phyloP scores from a whole-genome alignment of 1,140 invertebrate genomes.

The Drosophila ercepeae region DNA sequence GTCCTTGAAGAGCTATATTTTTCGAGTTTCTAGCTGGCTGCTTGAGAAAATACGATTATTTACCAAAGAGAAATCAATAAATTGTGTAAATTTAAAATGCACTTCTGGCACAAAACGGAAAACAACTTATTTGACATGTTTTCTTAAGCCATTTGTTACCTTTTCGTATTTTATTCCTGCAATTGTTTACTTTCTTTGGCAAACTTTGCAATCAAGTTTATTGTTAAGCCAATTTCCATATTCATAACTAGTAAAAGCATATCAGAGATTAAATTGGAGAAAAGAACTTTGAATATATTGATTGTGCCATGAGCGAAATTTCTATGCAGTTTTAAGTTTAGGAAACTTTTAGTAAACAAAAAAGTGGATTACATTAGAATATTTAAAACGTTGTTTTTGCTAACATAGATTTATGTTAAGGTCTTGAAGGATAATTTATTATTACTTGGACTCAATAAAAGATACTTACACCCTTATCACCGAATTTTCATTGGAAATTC shows the following conservation, averaged over 20 bases:
- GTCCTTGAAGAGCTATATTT: background rate
- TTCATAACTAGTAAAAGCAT: background rate
- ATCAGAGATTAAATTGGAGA: slow-evolving; percentile 4
- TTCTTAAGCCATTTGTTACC: background rate
- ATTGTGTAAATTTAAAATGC: background rate
- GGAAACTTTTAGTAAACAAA: background rate
- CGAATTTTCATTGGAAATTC: slow-evolving; percentile 32
- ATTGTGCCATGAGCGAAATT: no score
- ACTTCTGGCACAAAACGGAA: background rate
- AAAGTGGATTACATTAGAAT: background rate
- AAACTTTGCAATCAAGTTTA: background rate
- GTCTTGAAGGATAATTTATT: background rate
- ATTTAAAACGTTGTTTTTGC: no score
- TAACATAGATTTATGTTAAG: background rate
- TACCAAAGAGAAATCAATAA: background rate
- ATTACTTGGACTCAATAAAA: background rate
- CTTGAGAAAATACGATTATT: background rate
- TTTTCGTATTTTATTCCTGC: background rate
- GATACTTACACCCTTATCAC: background rate
- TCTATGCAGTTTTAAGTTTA: no score
- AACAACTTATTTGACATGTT: background rate
- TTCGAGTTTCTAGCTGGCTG: background rate
- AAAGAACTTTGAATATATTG: background rate
- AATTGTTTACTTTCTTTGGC: slow-evolving; percentile 1
- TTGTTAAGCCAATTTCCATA: slow-evolving; percentile 4